Base-by-base conservation (phyloP, 2,113 vertebrate genomes). In the Heliornis fulica region DNA sequence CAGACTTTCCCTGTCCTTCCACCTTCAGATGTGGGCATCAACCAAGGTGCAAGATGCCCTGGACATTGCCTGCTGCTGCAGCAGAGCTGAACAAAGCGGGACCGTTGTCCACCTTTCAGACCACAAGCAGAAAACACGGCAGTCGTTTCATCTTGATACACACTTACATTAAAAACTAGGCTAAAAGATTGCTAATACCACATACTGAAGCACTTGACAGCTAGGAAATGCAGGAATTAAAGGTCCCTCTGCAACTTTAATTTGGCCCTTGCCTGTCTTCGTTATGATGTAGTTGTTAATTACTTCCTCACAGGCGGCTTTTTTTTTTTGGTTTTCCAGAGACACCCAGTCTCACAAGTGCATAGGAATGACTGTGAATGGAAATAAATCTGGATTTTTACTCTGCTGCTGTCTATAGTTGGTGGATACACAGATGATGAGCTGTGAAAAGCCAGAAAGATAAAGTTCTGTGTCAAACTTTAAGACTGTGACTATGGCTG, bases 31-130 rank as follows among this genome's bases (percentile, higher is more conserved):
- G 4, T 9, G 5, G 11, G 25, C 45, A 32, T 22, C 51, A 3
- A 13, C 5, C 26, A 8, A 28, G 26, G 21, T 18, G 12, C n/a
- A 3, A 70, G 45, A 2, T 3, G 3, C 13, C 45, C 32, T 1
- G 1, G 25, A 23, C 32, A 1, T 22, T 2, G 0, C n/a, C 18
- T 1, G 1, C 36, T 10, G 5, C 50, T 0, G 15, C 48, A 26
- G 50, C 15, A 12, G 23, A 32, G 59, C 74, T 4, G 12, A 18
- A 4, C 7, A 1, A 28, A 25, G 45, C 0, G 4, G 22, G 45
- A 51, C 3, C 29, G 5, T 2, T 51, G 7, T 9, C 26, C 13
- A 3, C 40, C 66, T 28, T 23, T 1, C 22, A 5, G 19, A 5
- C 65, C 2, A 14, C 11, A 2, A 0, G 17, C 21, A 13, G 18